phyloP scores from a whole-genome alignment of 2,888 invertebrate species.

The Sympetrum striolatum region DNA sequence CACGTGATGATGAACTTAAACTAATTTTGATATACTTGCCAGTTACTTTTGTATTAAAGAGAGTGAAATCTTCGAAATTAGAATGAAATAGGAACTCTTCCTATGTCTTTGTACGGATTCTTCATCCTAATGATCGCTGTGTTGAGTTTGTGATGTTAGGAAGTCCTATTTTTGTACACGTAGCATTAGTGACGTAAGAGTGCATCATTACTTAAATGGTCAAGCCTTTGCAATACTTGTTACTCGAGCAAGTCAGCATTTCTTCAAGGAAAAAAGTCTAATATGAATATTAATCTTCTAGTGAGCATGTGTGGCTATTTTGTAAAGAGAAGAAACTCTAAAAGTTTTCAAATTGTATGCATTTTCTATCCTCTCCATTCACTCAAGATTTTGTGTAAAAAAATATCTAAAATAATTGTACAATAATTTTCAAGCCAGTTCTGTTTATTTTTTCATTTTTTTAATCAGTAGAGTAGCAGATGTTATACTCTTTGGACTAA shows the following conservation, averaged over 20 bases:
- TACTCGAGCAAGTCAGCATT: constrained; percentile 7
- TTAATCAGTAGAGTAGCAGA: background rate
- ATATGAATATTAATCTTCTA: constrained; percentile 9
- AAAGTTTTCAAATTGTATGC: constrained; percentile 7
- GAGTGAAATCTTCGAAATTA: background rate
- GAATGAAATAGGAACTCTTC: constrained; percentile 19
- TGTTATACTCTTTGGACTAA: constrained; percentile 14
- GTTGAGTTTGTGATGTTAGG: constrained; percentile 34
- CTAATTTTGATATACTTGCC: constrained; percentile 44
- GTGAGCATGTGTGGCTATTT: constrained; percentile 39
- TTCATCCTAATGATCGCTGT: constrained; percentile 41
- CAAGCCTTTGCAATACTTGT: constrained; percentile 37
- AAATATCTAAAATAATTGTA: constrained; percentile 12
- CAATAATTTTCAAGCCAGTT: constrained; percentile 23
- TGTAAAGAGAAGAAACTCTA: background rate
- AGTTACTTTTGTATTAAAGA: constrained; percentile 31
- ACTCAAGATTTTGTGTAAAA: constrained; percentile 9
- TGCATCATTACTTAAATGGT: constrained; percentile 41
- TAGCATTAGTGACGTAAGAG: constrained; percentile 31
- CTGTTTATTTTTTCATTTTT: constrained; percentile 30
- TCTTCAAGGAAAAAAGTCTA: constrained; percentile 4
- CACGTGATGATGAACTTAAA: constrained; percentile 38
- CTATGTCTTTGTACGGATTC: constrained; percentile 35
- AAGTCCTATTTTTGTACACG: constrained; percentile 34
- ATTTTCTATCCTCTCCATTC: constrained; percentile 21